Evolutionary conservation across 2,113 vertebrate genomes (phyloP).

Genomic region (Calidris pugnax): DNA sequence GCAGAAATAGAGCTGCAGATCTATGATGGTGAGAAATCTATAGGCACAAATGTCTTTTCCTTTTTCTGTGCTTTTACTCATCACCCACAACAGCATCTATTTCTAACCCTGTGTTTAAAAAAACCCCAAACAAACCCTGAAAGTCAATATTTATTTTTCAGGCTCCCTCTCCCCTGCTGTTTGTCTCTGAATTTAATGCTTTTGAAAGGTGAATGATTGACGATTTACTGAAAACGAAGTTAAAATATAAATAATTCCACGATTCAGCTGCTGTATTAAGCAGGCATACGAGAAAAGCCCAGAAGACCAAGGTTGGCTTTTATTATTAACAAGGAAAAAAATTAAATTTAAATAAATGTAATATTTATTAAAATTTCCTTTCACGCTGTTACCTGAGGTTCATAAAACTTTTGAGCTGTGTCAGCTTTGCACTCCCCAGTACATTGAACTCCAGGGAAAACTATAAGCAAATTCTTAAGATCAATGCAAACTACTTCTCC

Average conservation of each 20-base stretch:
- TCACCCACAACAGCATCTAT: background rate
- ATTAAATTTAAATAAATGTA: slow-evolving; percentile 74
- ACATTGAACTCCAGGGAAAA: slow-evolving; percentile 65
- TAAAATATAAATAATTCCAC: slow-evolving; percentile 63
- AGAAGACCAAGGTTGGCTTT: slow-evolving; percentile 62
- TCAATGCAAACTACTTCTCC: slow-evolving; percentile 65
- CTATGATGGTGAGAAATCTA: background rate
- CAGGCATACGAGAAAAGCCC: slow-evolving; percentile 55
- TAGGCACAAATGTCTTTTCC: background rate
- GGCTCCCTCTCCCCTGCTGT: slow-evolving; percentile 20
- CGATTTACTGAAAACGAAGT: slow-evolving; percentile 48
- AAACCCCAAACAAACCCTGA: slow-evolving; percentile 33
- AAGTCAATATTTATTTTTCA: slow-evolving; percentile 60
- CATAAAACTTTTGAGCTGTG: slow-evolving; percentile 68
- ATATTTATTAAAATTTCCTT: slow-evolving; percentile 76
- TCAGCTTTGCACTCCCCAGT: slow-evolving; percentile 63
- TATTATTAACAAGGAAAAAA: slow-evolving; percentile 75
- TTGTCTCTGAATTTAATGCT: slow-evolving; percentile 42
- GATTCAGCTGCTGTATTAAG: slow-evolving; percentile 38
- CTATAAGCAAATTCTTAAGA: slow-evolving; percentile 65
- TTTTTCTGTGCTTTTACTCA: background rate
- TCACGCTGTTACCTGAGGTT: slow-evolving; percentile 70
- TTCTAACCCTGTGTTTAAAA: slow-evolving; percentile 26
- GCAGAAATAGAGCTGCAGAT: background rate
- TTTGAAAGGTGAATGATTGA: slow-evolving; percentile 64